Base-by-base conservation (phyloP, 2,113 vertebrate genomes). In the Dasyornis broadbenti region DNA sequence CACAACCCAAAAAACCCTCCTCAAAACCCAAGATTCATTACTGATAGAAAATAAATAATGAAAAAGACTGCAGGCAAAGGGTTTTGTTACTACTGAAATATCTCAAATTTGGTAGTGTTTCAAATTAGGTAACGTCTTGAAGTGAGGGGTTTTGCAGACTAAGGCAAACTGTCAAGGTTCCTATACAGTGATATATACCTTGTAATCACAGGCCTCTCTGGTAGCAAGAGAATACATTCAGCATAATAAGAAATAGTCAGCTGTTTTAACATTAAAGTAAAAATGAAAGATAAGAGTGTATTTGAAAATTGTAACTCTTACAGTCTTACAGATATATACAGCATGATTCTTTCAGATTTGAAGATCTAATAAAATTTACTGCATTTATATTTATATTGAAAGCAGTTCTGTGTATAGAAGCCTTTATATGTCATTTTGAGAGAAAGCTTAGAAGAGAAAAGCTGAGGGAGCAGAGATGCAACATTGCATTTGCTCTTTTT, bases 181-280 rank as follows among this genome's bases (percentile, higher is more conserved):
- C 59, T 87, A 7, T 53, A 49, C 6, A 1, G 63, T 91, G 78
- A 89, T 90, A 70, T 61, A 91, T 69, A 80, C 39, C 21, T 79
- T 85, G 65, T 39, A 93, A 96, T 92, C 80, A 89, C 40, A 86
- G 26, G 1, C 8, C n/a, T 79, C 39, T 90, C 69, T 64, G 21
- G n/a, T 45, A 89, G 31, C 31, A 92, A 52, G 23, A 87, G 24
- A 88, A 76, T n/a, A 33, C 6, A 42, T 87, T 78, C 78, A 79
- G 35, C 2, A 19, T 68, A 87, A 65, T 82, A 18, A 76, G 65
- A 85, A 91, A 77, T 10, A 91, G 77, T 81, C 86, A 91, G 53
- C 73, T 91, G 17, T 82, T 96, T 86, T 84, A 82, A 89, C 69
- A 90, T 89, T 75, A 82, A 89, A 76, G 15, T 50, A 30, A 85